These are phyloP conservation scores for Cacoxenus indagator DNA, from an alignment of 2,888 invertebrate species.

Conservation along the genomic window DNA sequence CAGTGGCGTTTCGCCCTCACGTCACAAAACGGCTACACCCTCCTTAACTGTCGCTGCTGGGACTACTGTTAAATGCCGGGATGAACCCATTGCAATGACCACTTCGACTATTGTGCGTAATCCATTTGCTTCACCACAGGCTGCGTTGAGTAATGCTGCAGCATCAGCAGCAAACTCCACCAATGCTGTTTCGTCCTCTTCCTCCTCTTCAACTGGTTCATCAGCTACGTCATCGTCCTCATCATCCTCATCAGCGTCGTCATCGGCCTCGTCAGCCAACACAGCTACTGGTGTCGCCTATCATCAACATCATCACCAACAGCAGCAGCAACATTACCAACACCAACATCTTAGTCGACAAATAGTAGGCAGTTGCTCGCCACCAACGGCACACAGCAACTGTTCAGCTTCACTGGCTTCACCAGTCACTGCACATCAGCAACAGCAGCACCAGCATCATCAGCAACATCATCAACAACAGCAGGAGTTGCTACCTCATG, in stretches of 20 bases:
- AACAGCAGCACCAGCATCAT: constrained; percentile 18
- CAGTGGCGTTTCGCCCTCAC: constrained; percentile 34
- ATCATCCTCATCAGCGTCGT: constrained; percentile 20
- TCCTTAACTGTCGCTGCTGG: constrained; percentile 37
- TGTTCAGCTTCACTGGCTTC: constrained; percentile 47
- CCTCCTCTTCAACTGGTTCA: constrained; percentile 29
- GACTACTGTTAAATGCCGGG: background rate
- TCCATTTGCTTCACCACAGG: constrained; percentile 67
- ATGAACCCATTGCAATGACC: constrained; percentile 56
- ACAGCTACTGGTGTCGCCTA: background rate
- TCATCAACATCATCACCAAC: constrained; percentile 25
- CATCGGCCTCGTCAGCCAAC: constrained; percentile 7
- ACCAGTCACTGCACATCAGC: constrained; percentile 33
- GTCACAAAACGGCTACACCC: background rate
- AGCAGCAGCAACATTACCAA: constrained; percentile 22
- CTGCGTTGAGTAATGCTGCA: constrained; percentile 23
- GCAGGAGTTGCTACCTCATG: constrained; percentile 49
- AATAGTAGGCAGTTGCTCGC: constrained; percentile 53
- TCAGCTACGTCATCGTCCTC: constrained; percentile 23
- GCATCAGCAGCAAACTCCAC: constrained; percentile 27
- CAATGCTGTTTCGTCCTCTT: constrained; percentile 33
- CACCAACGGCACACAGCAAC: constrained; percentile 48
- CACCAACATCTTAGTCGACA: constrained; percentile 38
- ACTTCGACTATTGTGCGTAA: constrained; percentile 68
- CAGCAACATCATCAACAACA: constrained; percentile 37